A percentile compares a stretch with the other conserved stretches of the same genome.
phyloP scores from a whole-genome alignment of 2,888 invertebrate species.

The Aleiodes alternator region DNA sequence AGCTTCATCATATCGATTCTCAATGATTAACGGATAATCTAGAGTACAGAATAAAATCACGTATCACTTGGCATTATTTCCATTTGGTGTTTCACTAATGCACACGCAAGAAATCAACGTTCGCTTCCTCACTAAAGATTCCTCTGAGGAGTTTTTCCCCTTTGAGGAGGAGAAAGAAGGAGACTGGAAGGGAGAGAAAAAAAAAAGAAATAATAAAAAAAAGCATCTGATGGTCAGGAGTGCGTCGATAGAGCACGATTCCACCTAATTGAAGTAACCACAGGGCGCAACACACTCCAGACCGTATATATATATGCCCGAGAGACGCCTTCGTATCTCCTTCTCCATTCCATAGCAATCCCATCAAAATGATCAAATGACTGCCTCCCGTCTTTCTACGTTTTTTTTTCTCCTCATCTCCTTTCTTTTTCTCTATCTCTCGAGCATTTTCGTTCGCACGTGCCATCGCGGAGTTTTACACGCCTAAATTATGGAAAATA shows the following conservation, averaged over 20 bases:
- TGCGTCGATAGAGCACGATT: constrained; percentile 66
- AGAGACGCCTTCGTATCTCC: constrained; percentile 40
- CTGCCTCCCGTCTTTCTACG: constrained; percentile 67
- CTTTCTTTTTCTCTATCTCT: constrained; percentile 28
- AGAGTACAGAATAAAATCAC: constrained; percentile 66
- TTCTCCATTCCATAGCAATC: constrained; percentile 59
- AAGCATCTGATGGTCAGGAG: constrained; percentile 43
- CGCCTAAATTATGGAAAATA: constrained; percentile 26
- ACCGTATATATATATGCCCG: constrained; percentile 25
- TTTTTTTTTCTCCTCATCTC: constrained; percentile 40
- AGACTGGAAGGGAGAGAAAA: constrained; percentile 4
- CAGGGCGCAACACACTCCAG: constrained; percentile 67
- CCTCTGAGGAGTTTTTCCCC: not conserved
- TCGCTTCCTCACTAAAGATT: constrained; percentile 20
- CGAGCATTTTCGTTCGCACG: constrained; percentile 68
- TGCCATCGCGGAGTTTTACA: constrained; percentile 57
- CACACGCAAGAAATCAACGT: constrained; percentile 37
- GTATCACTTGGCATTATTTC: constrained; percentile 63
- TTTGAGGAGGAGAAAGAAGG: not conserved
- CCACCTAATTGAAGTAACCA: constrained; percentile 74
- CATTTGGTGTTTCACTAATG: constrained; percentile 59
- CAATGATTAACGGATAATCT: constrained; percentile 70
- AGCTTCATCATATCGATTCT: constrained; percentile 62
- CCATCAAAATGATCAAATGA: constrained; percentile 69
- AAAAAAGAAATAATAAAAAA: constrained; percentile 1